These are phyloP conservation scores for Cantharis rufa DNA, from an alignment of 2,888 invertebrate species.

Conservation along the genomic window DNA sequence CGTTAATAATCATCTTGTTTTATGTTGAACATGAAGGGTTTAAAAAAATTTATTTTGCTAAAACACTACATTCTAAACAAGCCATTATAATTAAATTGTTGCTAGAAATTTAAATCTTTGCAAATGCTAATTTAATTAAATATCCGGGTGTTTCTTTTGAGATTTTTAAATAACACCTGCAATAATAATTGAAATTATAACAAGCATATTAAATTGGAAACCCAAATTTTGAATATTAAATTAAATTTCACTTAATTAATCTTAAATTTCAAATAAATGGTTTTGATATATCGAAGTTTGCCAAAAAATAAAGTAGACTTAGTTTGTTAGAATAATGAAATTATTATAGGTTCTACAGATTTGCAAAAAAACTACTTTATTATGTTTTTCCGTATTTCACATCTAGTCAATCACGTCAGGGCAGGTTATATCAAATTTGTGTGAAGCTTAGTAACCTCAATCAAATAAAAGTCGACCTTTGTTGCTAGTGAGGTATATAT, in stretches of 20 bases:
- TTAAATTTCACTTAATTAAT: too few relatives aligned
- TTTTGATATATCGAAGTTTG: too few relatives aligned
- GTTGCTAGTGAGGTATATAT: background rate
- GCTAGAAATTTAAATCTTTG: background rate
- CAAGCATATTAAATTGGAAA: too few relatives aligned
- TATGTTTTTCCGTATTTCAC: background rate
- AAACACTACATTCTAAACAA: background rate
- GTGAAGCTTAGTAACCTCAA: background rate
- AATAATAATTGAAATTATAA: background rate
- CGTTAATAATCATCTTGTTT: conserved; percentile 16
- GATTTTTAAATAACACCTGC: background rate
- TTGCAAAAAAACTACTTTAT: background rate
- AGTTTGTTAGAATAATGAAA: too few relatives aligned
- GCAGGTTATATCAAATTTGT: background rate
- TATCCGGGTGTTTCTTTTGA: background rate
- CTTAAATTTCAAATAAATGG: too few relatives aligned
- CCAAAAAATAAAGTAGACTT: too few relatives aligned
- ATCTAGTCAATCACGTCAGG: background rate
- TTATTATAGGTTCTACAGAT: background rate
- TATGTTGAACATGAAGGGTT: background rate
- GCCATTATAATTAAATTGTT: background rate
- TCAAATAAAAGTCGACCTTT: background rate
- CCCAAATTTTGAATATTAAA: too few relatives aligned
- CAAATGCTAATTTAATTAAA: background rate
- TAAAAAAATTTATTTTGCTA: background rate